Conservation (phyloP, 1,140 invertebrate genomes). For the Orchesella cincta region DNA sequence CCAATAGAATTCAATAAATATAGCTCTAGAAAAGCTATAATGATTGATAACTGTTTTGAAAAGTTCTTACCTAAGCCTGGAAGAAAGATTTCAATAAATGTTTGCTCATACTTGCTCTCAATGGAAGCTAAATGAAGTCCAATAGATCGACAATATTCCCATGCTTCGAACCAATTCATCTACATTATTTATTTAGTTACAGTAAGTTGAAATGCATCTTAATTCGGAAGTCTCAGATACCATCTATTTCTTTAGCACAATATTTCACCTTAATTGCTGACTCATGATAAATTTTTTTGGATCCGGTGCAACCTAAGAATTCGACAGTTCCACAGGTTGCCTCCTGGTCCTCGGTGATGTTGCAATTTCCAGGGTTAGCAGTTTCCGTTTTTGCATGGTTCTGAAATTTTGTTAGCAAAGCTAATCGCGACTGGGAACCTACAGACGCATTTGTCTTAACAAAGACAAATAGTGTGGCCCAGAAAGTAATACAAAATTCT, state of each 20-base stretch:
- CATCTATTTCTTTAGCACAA: too few relatives aligned
- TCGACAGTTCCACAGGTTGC: constrained; percentile 34
- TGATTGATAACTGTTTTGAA: not conserved
- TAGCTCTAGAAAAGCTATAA: not conserved
- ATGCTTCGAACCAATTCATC: constrained; percentile 43
- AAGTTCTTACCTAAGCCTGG: constrained; percentile 16
- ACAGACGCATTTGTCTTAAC: too few relatives aligned
- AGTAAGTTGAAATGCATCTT: not conserved
- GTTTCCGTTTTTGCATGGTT: not conserved
- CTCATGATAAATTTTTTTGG: constrained; percentile 37
- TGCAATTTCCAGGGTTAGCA: not conserved
- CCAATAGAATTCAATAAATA: not conserved
- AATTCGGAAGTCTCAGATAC: not conserved
- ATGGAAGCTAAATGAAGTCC: constrained; percentile 35
- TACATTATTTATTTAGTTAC: not conserved
- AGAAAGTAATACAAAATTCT: too few relatives aligned
- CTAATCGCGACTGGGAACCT: too few relatives aligned
- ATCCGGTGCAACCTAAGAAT: constrained; percentile 38
- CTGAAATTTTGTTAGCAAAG: too few relatives aligned
- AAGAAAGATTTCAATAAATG: constrained; percentile 35
- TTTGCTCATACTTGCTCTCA: constrained; percentile 37
- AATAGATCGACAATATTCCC: constrained; percentile 34
- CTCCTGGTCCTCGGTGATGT: not conserved
- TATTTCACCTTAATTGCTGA: constrained; percentile 33
- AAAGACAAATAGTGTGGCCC: too few relatives aligned